Evolutionary conservation across 2,113 vertebrate genomes (phyloP).

Genomic region (Otis tarda): DNA sequence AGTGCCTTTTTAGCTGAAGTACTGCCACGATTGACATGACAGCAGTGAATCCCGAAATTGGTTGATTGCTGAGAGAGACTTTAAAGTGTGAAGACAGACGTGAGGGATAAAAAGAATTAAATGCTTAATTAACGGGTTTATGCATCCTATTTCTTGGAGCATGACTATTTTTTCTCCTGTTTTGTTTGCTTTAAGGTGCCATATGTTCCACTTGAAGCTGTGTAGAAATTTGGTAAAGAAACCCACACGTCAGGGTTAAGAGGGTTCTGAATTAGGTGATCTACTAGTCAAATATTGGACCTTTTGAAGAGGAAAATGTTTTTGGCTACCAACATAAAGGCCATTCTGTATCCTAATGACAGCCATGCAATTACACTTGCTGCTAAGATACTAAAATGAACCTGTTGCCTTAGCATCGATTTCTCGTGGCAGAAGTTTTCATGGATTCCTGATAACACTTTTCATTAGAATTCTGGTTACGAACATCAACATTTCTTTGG

Average conservation of each 20-base stretch:
- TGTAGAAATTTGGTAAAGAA: neutral
- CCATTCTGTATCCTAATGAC: neutral
- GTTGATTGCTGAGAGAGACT: conserved; percentile 32
- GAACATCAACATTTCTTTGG: neutral
- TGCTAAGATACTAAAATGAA: neutral
- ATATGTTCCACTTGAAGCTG: neutral
- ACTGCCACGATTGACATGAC: conserved; percentile 33
- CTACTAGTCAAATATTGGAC: neutral
- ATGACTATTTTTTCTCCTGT: neutral
- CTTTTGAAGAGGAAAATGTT: neutral
- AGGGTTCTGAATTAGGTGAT: neutral
- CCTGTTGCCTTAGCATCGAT: neutral
- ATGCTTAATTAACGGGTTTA: conserved; percentile 40
- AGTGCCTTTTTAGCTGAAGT: conserved; percentile 27
- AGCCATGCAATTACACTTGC: neutral
- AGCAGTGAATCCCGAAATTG: conserved; percentile 49
- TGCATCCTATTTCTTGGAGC: neutral
- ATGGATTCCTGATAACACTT: neutral
- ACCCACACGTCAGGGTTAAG: neutral
- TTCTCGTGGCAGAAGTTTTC: neutral
- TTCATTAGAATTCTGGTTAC: conserved; percentile 23
- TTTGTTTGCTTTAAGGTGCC: neutral
- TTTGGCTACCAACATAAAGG: neutral
- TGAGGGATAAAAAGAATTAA: conserved; percentile 32
- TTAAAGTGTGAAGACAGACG: conserved; percentile 12